Conservation (phyloP, 2,888 invertebrate species). For the Drosophila rubida region DNA sequence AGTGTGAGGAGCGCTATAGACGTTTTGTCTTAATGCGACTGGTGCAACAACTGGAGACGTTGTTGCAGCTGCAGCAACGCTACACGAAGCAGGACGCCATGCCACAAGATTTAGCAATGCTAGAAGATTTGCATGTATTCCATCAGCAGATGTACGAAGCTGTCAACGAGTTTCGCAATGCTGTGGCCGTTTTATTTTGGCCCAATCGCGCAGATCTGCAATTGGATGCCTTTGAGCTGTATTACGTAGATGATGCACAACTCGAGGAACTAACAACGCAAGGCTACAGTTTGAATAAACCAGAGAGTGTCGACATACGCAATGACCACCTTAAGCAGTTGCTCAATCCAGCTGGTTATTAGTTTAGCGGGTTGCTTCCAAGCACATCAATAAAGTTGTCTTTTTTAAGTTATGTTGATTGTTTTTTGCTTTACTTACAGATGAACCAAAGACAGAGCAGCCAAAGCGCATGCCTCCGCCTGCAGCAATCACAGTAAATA, state of each 20-base stretch:
- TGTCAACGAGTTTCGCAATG: slow-evolving; percentile 56
- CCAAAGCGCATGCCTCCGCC: slow-evolving; percentile 12
- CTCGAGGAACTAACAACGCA: slow-evolving; percentile 19
- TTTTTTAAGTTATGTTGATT: neutral
- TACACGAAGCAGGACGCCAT: neutral
- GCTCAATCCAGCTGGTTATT: slow-evolving; percentile 63
- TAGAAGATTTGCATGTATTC: slow-evolving; percentile 32
- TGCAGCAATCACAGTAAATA: slow-evolving; percentile 3
- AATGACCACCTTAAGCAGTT: slow-evolving; percentile 47
- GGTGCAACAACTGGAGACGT: slow-evolving; percentile 57
- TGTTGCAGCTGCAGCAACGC: slow-evolving; percentile 45
- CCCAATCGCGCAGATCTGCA: slow-evolving; percentile 53
- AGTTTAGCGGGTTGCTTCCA: neutral
- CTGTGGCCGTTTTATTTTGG: slow-evolving; percentile 52
- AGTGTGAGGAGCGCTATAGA: slow-evolving; percentile 55
- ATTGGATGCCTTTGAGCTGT: slow-evolving; percentile 51
- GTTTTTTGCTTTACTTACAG: neutral
- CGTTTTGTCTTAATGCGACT: slow-evolving; percentile 62
- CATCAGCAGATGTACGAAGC: slow-evolving; percentile 53
- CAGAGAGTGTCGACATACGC: slow-evolving; percentile 27
- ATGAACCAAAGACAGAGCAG: slow-evolving; percentile 1
- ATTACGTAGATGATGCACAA: slow-evolving; percentile 50
- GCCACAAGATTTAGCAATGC: slow-evolving; percentile 3
- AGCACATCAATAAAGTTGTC: slow-evolving; percentile 6
- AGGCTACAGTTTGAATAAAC: slow-evolving; percentile 46